Percentiles rank a stretch among this genome's conserved stretches.
These are phyloP conservation scores for Nibea coibor DNA, from an alignment of 2,113 vertebrate genomes.

Conservation along the genomic window DNA sequence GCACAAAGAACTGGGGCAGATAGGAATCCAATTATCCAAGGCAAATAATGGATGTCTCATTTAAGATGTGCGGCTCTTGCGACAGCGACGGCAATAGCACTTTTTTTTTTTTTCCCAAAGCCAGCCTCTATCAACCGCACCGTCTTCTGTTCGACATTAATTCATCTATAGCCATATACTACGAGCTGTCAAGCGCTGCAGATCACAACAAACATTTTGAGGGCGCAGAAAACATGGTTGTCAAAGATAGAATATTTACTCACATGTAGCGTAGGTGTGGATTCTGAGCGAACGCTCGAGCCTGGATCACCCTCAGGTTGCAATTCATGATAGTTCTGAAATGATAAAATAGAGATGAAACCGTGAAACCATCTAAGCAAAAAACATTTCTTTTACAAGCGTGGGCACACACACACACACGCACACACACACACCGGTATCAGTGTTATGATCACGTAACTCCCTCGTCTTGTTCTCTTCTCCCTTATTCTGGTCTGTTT, in stretches of 20 bases:
- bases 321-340: conserved; percentile 96
- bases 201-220: conserved; percentile 56
- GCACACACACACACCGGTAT: not conserved
- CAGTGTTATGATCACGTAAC: not conserved
- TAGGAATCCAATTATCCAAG: conserved; percentile 79
- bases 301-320: conserved; percentile 93
- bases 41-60: conserved; percentile 79
- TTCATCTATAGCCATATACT: conserved; percentile 49
- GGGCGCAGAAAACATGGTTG: conserved; percentile 38
- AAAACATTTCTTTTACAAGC: not conserved
- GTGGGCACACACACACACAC: not conserved
- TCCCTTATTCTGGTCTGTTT: not conserved
- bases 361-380: not conserved
- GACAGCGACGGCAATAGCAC: conserved; percentile 55
- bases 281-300: conserved; percentile 95
- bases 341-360: conserved; percentile 51
- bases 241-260: conserved; percentile 80
- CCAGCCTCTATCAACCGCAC: conserved; percentile 66
- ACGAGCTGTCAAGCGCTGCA: conserved; percentile 47
- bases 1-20: conserved; percentile 68
- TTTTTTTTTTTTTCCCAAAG: conserved; percentile 60
- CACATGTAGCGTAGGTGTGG: conserved; percentile 96
- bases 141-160: conserved; percentile 62
- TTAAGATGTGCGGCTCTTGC: conserved; percentile 70
- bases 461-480: not conserved